Conservation (phyloP, 2,888 invertebrate genomes). For the Eupithecia pulchellata region DNA sequence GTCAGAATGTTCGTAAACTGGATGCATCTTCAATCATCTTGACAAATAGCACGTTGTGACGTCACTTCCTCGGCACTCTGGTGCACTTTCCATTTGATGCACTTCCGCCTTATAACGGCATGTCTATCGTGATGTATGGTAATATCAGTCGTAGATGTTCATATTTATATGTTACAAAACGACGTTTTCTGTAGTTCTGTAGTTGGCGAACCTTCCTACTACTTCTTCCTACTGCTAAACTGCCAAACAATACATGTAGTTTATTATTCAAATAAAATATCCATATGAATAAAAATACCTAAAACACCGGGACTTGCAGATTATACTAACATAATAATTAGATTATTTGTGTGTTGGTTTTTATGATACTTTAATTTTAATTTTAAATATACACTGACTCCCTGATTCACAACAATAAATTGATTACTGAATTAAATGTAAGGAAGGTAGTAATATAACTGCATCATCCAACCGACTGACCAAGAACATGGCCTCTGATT, state of each 20-base stretch:
- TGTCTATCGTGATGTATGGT: background rate
- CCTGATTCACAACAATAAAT: no score
- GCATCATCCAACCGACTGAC: background rate
- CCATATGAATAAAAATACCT: no score
- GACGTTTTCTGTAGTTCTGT: background rate
- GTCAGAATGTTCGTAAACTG: background rate
- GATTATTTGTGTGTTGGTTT: no score
- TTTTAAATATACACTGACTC: no score
- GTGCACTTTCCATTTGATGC: constrained; percentile 31
- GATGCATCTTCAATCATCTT: constrained; percentile 24
- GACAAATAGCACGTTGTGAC: constrained; percentile 23
- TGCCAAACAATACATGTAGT: no score
- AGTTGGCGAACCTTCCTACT: background rate
- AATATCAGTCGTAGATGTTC: background rate
- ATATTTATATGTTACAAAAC: background rate
- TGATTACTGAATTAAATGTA: background rate
- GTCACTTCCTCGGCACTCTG: constrained; percentile 26
- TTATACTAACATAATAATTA: no score
- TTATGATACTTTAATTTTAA: no score
- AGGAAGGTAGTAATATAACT: background rate
- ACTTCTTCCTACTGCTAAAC: no score
- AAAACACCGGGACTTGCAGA: no score
- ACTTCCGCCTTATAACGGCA: constrained; percentile 29
- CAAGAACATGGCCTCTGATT: background rate
- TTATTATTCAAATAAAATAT: no score